phyloP scores from a whole-genome alignment of 2,888 invertebrate species.

The Gandaritis pyraliata region DNA sequence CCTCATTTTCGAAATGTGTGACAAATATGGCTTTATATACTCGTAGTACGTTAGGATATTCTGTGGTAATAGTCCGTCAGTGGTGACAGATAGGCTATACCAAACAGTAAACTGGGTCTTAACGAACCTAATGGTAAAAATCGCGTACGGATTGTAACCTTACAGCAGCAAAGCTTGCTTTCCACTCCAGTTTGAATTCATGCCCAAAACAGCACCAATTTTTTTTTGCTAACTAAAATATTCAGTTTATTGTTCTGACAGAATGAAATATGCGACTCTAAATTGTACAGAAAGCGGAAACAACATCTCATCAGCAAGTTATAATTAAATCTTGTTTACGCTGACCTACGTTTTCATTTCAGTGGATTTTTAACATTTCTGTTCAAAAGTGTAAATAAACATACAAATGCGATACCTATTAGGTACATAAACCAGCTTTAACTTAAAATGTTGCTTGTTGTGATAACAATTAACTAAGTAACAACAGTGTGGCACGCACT shows the following conservation, averaged over 20 bases:
- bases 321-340: conserved; percentile 60
- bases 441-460: not conserved
- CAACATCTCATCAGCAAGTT: conserved; percentile 46
- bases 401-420: conserved; percentile 9
- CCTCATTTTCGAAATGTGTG: no score
- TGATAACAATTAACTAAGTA: conserved; percentile 5
- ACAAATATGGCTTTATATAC: no score
- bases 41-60: no score
- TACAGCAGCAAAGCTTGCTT: conserved; percentile 15
- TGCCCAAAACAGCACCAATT: conserved; percentile 65
- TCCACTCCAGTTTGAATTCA: conserved; percentile 60
- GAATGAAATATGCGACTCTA: conserved; percentile 45
- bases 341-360: conserved; percentile 43
- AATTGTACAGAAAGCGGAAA: conserved; percentile 41
- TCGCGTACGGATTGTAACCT: conserved; percentile 9
- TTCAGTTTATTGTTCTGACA: conserved; percentile 42
- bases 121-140: no score
- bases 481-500: not conserved
- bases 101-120: no score
- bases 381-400: conserved; percentile 20
- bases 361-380: conserved; percentile 30
- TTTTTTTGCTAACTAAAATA: conserved; percentile 45
- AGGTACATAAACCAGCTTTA: conserved; percentile 9
- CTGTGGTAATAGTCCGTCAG: no score
- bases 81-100: no score